phyloP scores from a whole-genome alignment of 2,888 invertebrate species.

The Pyralis farinalis region DNA sequence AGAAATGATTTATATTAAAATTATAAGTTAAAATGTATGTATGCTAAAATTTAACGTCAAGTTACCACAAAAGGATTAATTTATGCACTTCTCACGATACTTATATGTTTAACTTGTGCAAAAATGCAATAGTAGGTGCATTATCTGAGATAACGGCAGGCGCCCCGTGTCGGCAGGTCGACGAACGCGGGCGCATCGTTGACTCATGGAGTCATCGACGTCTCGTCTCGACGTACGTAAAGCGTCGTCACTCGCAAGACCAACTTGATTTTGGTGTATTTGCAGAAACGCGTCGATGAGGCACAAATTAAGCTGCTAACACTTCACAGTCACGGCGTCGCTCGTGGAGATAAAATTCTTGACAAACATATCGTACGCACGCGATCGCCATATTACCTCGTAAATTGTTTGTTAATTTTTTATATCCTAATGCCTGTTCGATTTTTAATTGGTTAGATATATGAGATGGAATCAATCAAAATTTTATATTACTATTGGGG shows the following conservation, averaged over 20 bases:
- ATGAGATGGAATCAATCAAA: too few species aligned
- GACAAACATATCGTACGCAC: conserved; percentile 28
- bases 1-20: too few species aligned
- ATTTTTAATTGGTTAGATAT: too few species aligned
- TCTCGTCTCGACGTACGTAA: conserved; percentile 32
- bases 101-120: conserved; percentile 1
- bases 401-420: too few species aligned
- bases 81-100: neutral
- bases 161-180: conserved; percentile 55
- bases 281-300: conserved; percentile 12
- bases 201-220: conserved; percentile 43
- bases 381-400: conserved; percentile 29
- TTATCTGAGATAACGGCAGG: conserved; percentile 48
- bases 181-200: conserved; percentile 54
- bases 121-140: conserved; percentile 36
- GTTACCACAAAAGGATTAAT: neutral
- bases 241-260: conserved; percentile 25
- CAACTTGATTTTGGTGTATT: conserved; percentile 22
- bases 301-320: conserved; percentile 37
- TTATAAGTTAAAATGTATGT: neutral
- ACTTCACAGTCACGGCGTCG: conserved; percentile 37
- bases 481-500: too few species aligned
- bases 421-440: too few species aligned
- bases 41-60: neutral
- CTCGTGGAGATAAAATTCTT: conserved; percentile 34